These are phyloP conservation scores for Nezara viridula DNA, from an alignment of 2,888 invertebrate species.

Conservation along the genomic window DNA sequence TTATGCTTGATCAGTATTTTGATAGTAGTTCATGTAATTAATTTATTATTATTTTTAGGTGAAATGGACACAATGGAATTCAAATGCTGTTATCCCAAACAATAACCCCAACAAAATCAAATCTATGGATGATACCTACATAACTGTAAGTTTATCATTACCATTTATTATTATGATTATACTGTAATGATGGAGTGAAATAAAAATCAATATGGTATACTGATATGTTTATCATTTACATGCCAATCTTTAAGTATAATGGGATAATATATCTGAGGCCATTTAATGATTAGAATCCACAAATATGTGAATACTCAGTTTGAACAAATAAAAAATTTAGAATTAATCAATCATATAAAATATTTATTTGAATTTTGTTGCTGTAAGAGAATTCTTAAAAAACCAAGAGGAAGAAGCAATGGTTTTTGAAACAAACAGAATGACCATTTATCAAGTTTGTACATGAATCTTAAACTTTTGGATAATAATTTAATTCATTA, in stretches of 20 bases:
- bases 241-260: no score
- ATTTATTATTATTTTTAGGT: slow-evolving; percentile 66
- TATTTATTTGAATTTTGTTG: neutral
- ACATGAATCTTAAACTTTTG: neutral
- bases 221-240: no score
- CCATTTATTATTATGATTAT: neutral
- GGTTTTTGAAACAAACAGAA: neutral
- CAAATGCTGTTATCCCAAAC: slow-evolving; percentile 67
- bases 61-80: slow-evolving; percentile 71
- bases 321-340: no score
- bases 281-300: no score
- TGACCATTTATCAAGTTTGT: neutral
- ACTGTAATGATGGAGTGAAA: neutral
- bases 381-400: neutral
- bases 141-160: slow-evolving; percentile 67
- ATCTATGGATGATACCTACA: slow-evolving; percentile 74
- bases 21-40: neutral
- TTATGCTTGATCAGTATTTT: neutral
- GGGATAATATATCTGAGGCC: no score
- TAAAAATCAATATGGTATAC: neutral
- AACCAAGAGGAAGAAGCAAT: neutral
- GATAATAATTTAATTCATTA: neutral
- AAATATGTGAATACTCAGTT: no score
- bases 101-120: slow-evolving; percentile 71
- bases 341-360: neutral